A percentile compares a stretch with the other conserved stretches of the same genome.
phyloP scores from a whole-genome alignment of 1,140 invertebrate species.

The Heliothis virescens region DNA sequence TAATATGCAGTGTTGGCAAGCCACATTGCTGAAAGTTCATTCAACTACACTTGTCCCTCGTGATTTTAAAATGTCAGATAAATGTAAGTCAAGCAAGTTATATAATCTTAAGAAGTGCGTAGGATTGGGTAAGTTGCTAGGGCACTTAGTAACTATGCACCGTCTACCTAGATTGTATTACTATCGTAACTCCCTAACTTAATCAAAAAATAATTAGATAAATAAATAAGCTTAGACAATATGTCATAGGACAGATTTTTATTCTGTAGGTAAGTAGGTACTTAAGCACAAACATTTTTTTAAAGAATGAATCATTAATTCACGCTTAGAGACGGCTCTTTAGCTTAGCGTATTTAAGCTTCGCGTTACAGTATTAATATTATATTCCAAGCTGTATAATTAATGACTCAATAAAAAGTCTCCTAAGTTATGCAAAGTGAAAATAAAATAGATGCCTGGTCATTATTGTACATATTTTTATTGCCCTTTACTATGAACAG shows the following conservation, averaged over 20 bases:
- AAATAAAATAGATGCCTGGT: not conserved
- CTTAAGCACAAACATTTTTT: no score
- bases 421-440: not conserved
- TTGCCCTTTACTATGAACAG: conserved; percentile 20
- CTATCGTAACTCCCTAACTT: not conserved
- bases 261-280: no score
- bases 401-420: conserved; percentile 34
- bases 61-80: conserved; percentile 18
- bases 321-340: no score
- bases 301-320: no score
- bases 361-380: no score
- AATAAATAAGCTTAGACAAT: no score
- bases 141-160: conserved; percentile 2
- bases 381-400: not conserved
- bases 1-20: not conserved
- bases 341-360: no score
- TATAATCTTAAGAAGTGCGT: conserved; percentile 16
- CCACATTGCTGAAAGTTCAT: not conserved
- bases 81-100: conserved; percentile 8
- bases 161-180: not conserved
- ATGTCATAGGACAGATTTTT: no score
- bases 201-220: no score
- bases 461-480: no score
- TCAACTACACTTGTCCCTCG: not conserved
- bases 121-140: not conserved